A percentile compares a stretch with the other conserved stretches of the same genome.
phyloP scores from a whole-genome alignment of 2,797 vertebrate genomes.

The Buceros bicornis region DNA sequence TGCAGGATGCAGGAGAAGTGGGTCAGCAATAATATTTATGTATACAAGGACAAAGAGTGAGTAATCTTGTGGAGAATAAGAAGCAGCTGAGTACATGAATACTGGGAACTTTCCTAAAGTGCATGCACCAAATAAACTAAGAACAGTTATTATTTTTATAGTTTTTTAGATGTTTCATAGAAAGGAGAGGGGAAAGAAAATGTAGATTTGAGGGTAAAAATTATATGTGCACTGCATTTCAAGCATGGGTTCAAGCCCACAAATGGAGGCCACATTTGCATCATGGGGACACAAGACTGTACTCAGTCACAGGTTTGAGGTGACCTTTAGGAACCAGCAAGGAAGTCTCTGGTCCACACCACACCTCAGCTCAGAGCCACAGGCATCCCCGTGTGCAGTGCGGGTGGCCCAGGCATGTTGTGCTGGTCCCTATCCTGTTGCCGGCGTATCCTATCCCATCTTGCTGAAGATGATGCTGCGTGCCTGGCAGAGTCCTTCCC shows the following conservation, averaged over 20 bases:
- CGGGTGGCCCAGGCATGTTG: not conserved
- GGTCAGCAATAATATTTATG: not conserved
- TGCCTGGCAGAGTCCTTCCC: not conserved
- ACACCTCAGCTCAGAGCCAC: not conserved
- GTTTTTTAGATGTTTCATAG: not conserved
- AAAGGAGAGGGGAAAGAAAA: not conserved
- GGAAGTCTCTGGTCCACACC: not conserved
- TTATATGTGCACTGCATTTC: not conserved
- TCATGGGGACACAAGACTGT: not conserved
- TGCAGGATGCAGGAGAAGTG: not conserved
- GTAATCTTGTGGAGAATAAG: not conserved
- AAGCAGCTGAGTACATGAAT: not conserved
- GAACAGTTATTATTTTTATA: not conserved
- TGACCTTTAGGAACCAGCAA: not conserved
- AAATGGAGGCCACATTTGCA: not conserved
- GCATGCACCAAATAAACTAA: not conserved
- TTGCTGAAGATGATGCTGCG: accelerated
- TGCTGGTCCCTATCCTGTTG: not conserved
- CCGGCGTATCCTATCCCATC: not conserved
- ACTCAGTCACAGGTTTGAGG: not conserved
- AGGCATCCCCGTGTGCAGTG: accelerated
- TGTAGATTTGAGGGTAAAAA: not conserved
- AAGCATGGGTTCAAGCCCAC: not conserved
- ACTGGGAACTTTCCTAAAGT: not conserved
- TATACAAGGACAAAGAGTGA: not conserved